Conservation (phyloP, 2,797 vertebrate species). For the Melanotaenia nigrans region DNA sequence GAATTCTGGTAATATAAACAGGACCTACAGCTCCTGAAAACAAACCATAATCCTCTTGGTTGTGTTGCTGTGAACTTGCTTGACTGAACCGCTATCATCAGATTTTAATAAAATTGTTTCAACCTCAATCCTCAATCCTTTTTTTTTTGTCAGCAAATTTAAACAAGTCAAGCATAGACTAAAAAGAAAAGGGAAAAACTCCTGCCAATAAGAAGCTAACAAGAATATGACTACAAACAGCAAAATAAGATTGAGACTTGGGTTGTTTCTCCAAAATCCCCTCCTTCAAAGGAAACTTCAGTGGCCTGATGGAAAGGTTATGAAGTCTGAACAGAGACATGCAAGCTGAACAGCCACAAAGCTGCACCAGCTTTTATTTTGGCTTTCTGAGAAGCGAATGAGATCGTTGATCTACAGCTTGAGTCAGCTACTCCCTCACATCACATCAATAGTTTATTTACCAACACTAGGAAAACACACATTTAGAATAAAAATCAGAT, state of each 20-base stretch:
- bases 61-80: neutral
- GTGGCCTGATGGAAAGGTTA: slow-evolving; percentile 43
- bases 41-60: neutral
- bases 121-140: neutral
- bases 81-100: neutral
- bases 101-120: slow-evolving; percentile 7
- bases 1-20: neutral
- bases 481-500: slow-evolving; percentile 66
- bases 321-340: slow-evolving; percentile 20
- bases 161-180: slow-evolving; percentile 3
- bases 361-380: slow-evolving; percentile 45
- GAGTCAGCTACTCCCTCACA: slow-evolving; percentile 57
- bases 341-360: slow-evolving; percentile 2
- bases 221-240: neutral
- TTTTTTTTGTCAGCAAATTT: neutral
- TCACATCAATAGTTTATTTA: slow-evolving; percentile 66
- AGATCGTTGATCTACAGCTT: slow-evolving; percentile 46
- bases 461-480: slow-evolving; percentile 29
- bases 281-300: slow-evolving; percentile 50
- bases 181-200: neutral
- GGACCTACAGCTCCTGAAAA: neutral
- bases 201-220: neutral
- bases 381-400: slow-evolving; percentile 42
- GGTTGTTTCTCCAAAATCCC: slow-evolving; percentile 12
- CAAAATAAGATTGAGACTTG: neutral